Conservation (phyloP, 2,888 invertebrate genomes). For the Dendrolimus pini region DNA sequence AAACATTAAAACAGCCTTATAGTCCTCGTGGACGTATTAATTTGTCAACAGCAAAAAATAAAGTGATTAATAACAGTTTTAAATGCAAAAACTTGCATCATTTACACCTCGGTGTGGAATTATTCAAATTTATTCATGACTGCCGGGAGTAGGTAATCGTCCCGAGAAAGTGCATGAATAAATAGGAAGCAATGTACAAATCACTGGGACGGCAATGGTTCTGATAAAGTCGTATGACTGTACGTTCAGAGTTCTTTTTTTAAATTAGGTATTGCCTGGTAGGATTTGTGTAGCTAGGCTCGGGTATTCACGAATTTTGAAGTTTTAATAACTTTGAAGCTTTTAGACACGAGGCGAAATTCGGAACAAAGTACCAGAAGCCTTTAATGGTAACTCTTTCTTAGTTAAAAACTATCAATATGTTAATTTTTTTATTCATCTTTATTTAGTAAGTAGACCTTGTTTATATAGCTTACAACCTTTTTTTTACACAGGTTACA, state of each 20-base stretch:
- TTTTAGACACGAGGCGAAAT: conserved; percentile 14
- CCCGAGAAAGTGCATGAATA: conserved; percentile 66
- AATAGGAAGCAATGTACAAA: conserved; percentile 65
- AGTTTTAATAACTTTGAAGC: conserved; percentile 17
- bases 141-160: conserved; percentile 64
- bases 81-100: conserved; percentile 71
- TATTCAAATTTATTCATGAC: conserved; percentile 72
- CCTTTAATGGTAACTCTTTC: background rate
- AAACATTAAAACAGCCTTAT: background rate
- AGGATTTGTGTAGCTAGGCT: too few species aligned
- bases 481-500: too few species aligned
- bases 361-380: conserved; percentile 13
- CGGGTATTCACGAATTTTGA: conserved; percentile 7
- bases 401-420: background rate
- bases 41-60: conserved; percentile 46
- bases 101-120: conserved; percentile 64
- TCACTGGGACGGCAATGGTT: conserved; percentile 38
- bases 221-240: conserved; percentile 22
- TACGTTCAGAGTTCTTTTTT: conserved; percentile 22
- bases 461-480: too few species aligned
- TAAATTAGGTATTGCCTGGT: background rate
- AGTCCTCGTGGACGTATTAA: conserved; percentile 16
- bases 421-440: too few species aligned
- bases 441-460: too few species aligned
- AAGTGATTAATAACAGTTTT: conserved; percentile 63